Evolutionary conservation across 2,113 vertebrate species (phyloP), one percentile per base, ranked within the genome.

Genomic region (Psephotus haematonotus): DNA sequence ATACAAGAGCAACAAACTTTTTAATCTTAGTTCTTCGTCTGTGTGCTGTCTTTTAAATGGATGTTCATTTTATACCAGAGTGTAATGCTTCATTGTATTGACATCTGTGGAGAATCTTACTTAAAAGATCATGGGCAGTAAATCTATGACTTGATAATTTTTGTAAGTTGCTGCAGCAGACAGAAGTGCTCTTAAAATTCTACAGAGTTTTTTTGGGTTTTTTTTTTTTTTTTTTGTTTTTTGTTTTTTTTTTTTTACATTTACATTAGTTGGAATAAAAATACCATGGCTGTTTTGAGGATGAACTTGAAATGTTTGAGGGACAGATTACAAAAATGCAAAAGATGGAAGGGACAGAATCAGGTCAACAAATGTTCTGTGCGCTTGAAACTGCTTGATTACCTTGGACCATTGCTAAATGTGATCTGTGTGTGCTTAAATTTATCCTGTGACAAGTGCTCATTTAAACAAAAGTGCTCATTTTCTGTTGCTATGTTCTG

Each of bases 1-100:
- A 97, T 97, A 97, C 95, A 95, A 78, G 81, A 95, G 75, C 82
- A 95, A 92, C 8, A 92, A 83, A 64, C 19, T 71, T 53, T 39
- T 53, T 33, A 62, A 70, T 71, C 27, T 63, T 71, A 68, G 52
- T 44, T 88, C 29, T 95, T 95, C 39, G 3, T 77, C 3, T 33
- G 63, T 74, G 41, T 63, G 2, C 33, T 59, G 35, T 59, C 57
- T 57, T 53, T 57, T 59, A 37, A 91, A 65, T 57, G 27, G 7
- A 33, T 67, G 10, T 23, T 74, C 6, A 11, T 89, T 89, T 95
- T 82, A 70, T 65, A 37, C 10, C 23, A 2, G 50, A 75, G 6
- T 62, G 60, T 62, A 62, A 23, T 77, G 52, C 7, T 96, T 82
- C 5, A 14, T 41, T 90, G 12, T 75, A 11, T 59, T 90, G 52